Evolutionary conservation across 1,140 invertebrate species (phyloP).

Genomic region (Parapsyche elsis): DNA sequence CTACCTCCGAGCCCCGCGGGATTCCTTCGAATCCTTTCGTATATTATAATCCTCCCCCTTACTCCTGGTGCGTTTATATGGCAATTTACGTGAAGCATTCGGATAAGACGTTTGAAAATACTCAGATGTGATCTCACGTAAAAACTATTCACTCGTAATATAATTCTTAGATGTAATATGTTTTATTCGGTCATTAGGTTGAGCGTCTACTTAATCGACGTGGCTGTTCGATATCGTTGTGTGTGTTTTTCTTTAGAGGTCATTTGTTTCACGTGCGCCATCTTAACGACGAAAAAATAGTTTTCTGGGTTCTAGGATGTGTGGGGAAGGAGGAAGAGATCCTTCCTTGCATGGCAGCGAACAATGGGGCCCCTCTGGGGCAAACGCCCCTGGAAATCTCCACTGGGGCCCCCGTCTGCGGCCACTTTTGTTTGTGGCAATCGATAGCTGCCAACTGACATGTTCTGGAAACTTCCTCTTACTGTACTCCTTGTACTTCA

Average conservation of each 20-base stretch:
- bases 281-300: constrained; percentile 38
- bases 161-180: neutral
- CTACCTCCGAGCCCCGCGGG: constrained; percentile 43
- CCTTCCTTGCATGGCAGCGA: neutral
- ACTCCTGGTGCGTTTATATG: neutral
- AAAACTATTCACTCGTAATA: too few species aligned
- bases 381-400: neutral
- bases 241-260: neutral
- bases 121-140: too few species aligned
- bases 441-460: constrained; percentile 42
- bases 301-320: neutral
- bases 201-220: neutral
- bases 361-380: constrained; percentile 1
- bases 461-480: constrained; percentile 26
- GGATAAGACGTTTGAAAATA: too few species aligned
- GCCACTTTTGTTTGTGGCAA: constrained; percentile 36
- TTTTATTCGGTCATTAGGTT: constrained; percentile 3
- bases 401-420: neutral
- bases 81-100: neutral
- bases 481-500: too few species aligned
- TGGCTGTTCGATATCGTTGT: too few species aligned
- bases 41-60: neutral
- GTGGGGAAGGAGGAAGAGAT: neutral
- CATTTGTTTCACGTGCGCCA: constrained; percentile 12
- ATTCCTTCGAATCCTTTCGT: constrained; percentile 40